Base-by-base conservation (phyloP, 2,113 vertebrate genomes). In the Psettodes erumei region DNA sequence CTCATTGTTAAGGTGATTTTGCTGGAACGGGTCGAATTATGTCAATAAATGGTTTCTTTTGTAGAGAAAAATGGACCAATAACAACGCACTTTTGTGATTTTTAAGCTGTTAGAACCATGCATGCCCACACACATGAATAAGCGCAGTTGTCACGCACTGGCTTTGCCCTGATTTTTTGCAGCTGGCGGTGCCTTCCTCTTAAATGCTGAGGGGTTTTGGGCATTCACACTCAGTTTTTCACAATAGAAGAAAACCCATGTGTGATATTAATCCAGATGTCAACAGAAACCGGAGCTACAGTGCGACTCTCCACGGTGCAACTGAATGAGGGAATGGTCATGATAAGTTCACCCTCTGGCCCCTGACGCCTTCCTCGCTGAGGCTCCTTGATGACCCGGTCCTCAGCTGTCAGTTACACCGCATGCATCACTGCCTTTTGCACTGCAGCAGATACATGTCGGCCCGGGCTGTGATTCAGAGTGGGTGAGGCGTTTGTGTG, bases 361-460 rank as follows among this genome's bases (percentile, higher is more conserved):
- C 62, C 40, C 50, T 37, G 47, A 15, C 25, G 42, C 21, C 43
- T 19, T 50, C 58, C 45, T 67, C 13, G 0, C 23, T 61, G 10
- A 50, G 59, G 10, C 50, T 27, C 55, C 48, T 47, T 37, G 56
- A 79, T 77, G 71, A 80, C 67, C 62, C 32, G n/a, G 68, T 47
- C 43, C 77, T 62, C 37, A 38, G 65, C 77, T 86, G 79, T 81
- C 86, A 74, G 33, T 47, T 62, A 35, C 60, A 61, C 67, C 48
- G 62, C 35, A 32, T 76, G 66, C 74, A 74, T 72, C 56, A 4
- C 61, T 70, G 37, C 45, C 5, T 74, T 62, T 62, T 72, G 3
- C 38, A 19, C 55, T 45, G 54, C 69, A 55, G 63, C 51, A 81
- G 64, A 61, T 42, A 48, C 42, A 35, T 30, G 54, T 66, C 73